phyloP scores from a whole-genome alignment of 2,113 vertebrate species.

The Gorsachius goisagi region DNA sequence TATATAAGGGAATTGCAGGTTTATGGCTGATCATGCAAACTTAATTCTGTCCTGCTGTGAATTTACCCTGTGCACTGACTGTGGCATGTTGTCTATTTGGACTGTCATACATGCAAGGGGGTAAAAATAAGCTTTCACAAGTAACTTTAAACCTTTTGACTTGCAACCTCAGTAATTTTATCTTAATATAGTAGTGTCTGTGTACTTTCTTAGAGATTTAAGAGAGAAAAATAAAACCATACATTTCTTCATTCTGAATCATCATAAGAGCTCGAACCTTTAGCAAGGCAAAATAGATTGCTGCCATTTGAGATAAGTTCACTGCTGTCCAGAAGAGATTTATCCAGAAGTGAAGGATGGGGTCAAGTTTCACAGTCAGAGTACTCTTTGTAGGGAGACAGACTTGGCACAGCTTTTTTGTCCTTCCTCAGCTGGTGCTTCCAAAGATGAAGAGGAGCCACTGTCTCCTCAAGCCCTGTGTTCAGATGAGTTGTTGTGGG shows the following conservation, averaged over 20 bases:
- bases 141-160: background rate
- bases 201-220: background rate
- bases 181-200: background rate
- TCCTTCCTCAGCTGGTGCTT: background rate
- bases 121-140: background rate
- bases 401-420: background rate
- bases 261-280: background rate
- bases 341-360: background rate
- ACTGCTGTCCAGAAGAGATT: background rate
- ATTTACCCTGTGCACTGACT: background rate
- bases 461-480: background rate
- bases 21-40: background rate
- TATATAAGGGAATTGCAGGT: background rate
- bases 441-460: background rate
- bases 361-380: background rate
- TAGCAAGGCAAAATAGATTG: background rate
- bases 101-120: background rate
- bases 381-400: background rate
- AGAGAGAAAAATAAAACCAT: background rate
- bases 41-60: conserved; percentile 13
- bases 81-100: background rate
- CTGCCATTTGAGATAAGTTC: background rate
- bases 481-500: background rate
- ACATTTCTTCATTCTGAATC: background rate
- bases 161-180: background rate